Base-by-base conservation (phyloP, 2,888 invertebrate genomes). In the Dastarcus helophoroides region DNA sequence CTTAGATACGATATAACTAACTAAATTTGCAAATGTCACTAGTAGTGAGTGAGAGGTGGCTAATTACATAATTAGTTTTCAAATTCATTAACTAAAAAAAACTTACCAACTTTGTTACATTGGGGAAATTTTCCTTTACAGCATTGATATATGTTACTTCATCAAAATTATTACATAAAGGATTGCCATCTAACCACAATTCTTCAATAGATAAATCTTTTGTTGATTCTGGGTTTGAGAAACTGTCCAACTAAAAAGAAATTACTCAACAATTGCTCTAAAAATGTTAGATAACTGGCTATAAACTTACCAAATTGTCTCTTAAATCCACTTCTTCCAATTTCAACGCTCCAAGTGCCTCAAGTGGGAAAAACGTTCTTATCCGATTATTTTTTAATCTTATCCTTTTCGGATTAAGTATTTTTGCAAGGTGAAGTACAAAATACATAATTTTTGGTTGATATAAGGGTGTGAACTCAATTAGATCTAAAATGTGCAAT, bases 171-270 rank as follows among this genome's bases (percentile, higher is more conserved):
- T 68, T 67, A 48, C 81, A 79, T 1, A 84, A 44, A 0, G 79
- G 78, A 60, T 84, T 85, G 1, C 74, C 76, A 44, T 79, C 78
- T 17, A 85, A 51, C 38, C 56, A 61, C 4, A 84, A 36, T 16
- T 55, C 52, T 21, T 44, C 51, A 14, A 58, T 39, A 13, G 39
- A 37, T 35, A 52, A 47, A 10, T 42, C 33, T 25, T 46, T 51
- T 22, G 58, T 36, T 22, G 40, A 35, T 26, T 39, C 38, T 14
- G 51, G 34, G 29, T 43, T 41, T 24, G 33, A 37, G 28, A 48
- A 39, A 27, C 45, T 40, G 24, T 34, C 33, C 29, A 58, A 45
- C 56, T 57, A 38, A 39, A 50, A 49, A 6, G 24, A 7, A 17
- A 17, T 17, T n/a, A n/a, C n/a, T n/a, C n/a, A n/a, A n/a, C n/a